phyloP scores from a whole-genome alignment of 2,888 invertebrate species.

The Syrista parreyssii region DNA sequence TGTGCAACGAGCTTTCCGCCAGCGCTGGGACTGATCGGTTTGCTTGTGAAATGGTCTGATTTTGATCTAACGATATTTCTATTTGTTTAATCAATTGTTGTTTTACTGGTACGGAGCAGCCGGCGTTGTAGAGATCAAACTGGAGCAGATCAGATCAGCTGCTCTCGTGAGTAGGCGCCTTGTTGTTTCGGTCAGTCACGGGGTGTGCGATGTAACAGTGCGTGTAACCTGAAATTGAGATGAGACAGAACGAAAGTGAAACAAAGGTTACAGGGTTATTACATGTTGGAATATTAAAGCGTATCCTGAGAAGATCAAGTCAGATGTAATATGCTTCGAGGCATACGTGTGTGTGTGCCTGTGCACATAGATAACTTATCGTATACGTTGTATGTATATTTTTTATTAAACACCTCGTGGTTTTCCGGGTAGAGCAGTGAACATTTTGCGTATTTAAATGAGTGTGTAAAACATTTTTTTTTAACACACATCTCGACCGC shows the following conservation, averaged over 20 bases:
- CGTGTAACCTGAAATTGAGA: neutral
- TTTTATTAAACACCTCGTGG: neutral
- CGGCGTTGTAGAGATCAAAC: neutral
- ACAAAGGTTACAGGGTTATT: neutral
- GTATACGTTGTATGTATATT: neutral
- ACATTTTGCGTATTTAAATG: neutral
- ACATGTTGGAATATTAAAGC: neutral
- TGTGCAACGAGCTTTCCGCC: neutral
- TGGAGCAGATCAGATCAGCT: neutral
- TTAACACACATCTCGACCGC: neutral
- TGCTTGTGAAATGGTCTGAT: neutral
- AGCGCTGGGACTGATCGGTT: neutral
- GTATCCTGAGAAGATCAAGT: neutral
- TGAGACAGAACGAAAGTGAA: neutral
- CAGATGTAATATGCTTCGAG: neutral
- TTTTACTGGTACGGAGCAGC: neutral
- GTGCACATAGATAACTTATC: neutral
- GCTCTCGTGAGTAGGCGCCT: neutral
- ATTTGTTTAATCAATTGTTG: neutral
- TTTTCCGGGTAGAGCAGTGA: neutral
- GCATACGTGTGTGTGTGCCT: neutral
- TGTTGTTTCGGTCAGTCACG: neutral
- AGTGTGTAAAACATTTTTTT: neutral
- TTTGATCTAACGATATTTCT: neutral
- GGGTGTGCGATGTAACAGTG: neutral